Base-by-base conservation (phyloP, 1,140 invertebrate species). In the Drosophila cardini region DNA sequence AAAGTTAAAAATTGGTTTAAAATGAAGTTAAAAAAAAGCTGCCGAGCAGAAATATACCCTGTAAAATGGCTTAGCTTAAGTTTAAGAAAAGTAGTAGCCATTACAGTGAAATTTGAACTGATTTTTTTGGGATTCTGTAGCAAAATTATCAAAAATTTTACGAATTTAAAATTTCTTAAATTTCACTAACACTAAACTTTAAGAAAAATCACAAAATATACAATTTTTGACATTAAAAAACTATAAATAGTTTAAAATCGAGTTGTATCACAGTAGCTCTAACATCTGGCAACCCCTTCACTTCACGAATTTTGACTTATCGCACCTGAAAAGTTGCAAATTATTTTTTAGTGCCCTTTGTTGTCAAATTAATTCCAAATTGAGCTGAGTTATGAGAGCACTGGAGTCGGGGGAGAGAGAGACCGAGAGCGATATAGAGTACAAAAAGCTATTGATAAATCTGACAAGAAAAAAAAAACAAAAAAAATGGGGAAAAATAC, bases 361-460 rank as follows among this genome's bases (percentile, higher is more conserved):
- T 11, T 11, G 45, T 18, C 18, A 9, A 16, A 48, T 48, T 21
- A 21, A 48, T 26, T 9, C 18, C 45, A 48, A 48, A 48, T 48
- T 21, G 45, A 5, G 45, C 9, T 48, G 6, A 21, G 48, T 62
- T 52, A 52, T 21, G 46, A 52, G 11, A 52, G 11, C 2, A 13
- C 4, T 11, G 3, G 1, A 15, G 13, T 8, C n/a, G n/a, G 7
- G 13, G 16, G 15, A 9, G 40, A 4, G 11, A 34, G n/a, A 52
- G 46, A 4, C 15, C 34, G n/a, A 9, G 26, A 9, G 18, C 52
- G 46, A 16, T 15, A 53, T 9, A n/a, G 10, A 18, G 38, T 38
- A 40, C 21, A 2, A 26, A 26, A 26, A 3, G 53, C 7, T 53
- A 36, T 53, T 62, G 48, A 43, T 63, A 53, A 63, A 63, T 63